Conservation (phyloP, 2,888 invertebrate species). For the Caenorhabditis afra region DNA sequence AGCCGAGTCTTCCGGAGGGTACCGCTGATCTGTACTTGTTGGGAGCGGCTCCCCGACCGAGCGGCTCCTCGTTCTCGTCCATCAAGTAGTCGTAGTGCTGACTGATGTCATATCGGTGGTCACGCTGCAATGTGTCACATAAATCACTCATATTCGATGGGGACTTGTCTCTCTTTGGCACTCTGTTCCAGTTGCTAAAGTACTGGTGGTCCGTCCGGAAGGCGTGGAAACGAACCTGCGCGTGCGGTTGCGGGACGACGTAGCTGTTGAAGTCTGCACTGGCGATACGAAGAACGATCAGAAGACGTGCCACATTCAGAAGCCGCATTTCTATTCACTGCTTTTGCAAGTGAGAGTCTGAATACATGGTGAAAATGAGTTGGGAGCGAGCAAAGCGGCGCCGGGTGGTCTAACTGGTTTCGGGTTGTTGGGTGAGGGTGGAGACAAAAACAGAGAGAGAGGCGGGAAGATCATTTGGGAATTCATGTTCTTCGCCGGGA, state of each 20-base stretch:
- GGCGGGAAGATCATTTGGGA: constrained; percentile 5
- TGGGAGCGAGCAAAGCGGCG: constrained; percentile 3
- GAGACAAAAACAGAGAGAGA: neutral
- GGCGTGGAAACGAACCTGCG: constrained; percentile 27
- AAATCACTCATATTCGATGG: constrained; percentile 38
- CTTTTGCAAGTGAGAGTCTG: constrained; percentile 7
- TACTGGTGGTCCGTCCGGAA: too few species aligned
- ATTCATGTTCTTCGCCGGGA: neutral
- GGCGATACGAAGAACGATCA: too few species aligned
- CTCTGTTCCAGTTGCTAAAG: too few species aligned
- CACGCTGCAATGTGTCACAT: constrained; percentile 46
- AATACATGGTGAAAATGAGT: neutral
- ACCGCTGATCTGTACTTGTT: constrained; percentile 39
- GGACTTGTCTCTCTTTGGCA: constrained; percentile 23
- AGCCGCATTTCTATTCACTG: constrained; percentile 28
- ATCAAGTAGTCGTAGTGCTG: constrained; percentile 57
- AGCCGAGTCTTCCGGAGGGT: neutral
- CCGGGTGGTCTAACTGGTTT: constrained; percentile 29
- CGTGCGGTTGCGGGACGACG: constrained; percentile 53
- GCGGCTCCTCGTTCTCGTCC: constrained; percentile 54
- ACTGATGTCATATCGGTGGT: constrained; percentile 53
- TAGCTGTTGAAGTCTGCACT: constrained; percentile 54
- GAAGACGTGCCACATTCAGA: neutral
- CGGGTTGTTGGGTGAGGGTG: neutral
- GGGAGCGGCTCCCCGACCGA: constrained; percentile 39